Conservation (phyloP, 2,888 invertebrate genomes). For the Synergus gifuensis region DNA sequence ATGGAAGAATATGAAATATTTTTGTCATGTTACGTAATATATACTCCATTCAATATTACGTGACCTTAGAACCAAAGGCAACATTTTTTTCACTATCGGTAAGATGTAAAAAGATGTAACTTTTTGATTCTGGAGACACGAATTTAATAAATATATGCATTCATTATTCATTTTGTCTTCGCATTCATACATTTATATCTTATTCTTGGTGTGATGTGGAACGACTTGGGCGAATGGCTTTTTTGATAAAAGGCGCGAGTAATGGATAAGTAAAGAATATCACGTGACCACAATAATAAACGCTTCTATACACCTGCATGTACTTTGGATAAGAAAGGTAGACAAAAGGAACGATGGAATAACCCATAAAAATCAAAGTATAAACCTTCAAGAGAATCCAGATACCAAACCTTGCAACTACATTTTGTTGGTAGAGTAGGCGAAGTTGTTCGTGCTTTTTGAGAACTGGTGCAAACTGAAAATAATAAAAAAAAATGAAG, state of each 20-base stretch:
- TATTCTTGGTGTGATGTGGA: slow-evolving; percentile 56
- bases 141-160: not conserved
- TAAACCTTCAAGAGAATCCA: slow-evolving; percentile 85
- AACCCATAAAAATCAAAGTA: slow-evolving; percentile 90
- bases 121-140: not conserved
- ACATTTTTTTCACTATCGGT: not conserved
- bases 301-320: slow-evolving; percentile 81
- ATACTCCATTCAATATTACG: not conserved
- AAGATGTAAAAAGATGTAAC: not conserved
- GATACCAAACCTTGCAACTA: slow-evolving; percentile 76
- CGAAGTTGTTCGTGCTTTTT: slow-evolving; percentile 79
- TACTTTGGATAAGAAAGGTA: slow-evolving; percentile 85
- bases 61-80: not conserved
- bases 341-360: slow-evolving; percentile 87
- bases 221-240: slow-evolving; percentile 61
- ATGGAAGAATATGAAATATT: not conserved
- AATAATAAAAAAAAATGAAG: slow-evolving; percentile 54
- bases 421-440: slow-evolving; percentile 76
- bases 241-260: slow-evolving; percentile 75
- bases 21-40: not conserved
- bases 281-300: slow-evolving; percentile 85
- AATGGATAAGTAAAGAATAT: slow-evolving; percentile 84
- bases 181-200: slow-evolving; percentile 18
- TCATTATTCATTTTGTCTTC: not conserved
- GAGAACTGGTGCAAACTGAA: slow-evolving; percentile 81